These are phyloP conservation scores for Allolobophora icterica DNA, from an alignment of 2,888 invertebrate genomes.

Conservation along the genomic window DNA sequence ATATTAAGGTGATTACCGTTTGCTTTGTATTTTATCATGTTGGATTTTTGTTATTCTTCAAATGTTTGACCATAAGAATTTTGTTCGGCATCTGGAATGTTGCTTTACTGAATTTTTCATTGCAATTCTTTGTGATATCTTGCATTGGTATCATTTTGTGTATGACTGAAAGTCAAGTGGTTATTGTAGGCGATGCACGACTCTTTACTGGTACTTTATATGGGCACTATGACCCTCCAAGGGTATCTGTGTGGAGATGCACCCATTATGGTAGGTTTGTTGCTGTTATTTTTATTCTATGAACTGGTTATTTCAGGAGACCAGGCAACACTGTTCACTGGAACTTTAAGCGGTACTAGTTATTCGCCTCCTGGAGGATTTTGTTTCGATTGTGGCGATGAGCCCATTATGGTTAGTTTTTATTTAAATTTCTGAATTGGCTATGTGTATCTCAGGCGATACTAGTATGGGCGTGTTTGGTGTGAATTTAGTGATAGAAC, in stretches of 20 bases:
- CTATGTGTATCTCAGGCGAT: no score
- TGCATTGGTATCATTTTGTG: no score
- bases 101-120: not conserved
- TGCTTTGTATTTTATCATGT: not conserved
- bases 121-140: no score
- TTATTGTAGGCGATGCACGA: no score
- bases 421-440: conserved; percentile 14
- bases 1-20: not conserved
- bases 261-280: no score
- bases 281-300: not conserved
- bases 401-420: conserved; percentile 74
- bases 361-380: conserved; percentile 78
- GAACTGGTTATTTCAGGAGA: conserved; percentile 51
- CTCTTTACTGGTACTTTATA: no score
- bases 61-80: not conserved
- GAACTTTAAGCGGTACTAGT: conserved; percentile 70
- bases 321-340: conserved; percentile 75
- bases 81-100: not conserved
- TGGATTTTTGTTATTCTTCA: not conserved
- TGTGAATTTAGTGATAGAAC: no score
- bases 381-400: conserved; percentile 85
- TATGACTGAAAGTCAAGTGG: no score
- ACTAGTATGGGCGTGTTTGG: not conserved
- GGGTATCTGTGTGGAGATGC: no score
- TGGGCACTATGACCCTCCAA: no score